A percentile compares a stretch with the other conserved stretches of the same genome.
Evolutionary conservation across 2,797 vertebrate species (phyloP).

Genomic region (Oreochromis grahami): DNA sequence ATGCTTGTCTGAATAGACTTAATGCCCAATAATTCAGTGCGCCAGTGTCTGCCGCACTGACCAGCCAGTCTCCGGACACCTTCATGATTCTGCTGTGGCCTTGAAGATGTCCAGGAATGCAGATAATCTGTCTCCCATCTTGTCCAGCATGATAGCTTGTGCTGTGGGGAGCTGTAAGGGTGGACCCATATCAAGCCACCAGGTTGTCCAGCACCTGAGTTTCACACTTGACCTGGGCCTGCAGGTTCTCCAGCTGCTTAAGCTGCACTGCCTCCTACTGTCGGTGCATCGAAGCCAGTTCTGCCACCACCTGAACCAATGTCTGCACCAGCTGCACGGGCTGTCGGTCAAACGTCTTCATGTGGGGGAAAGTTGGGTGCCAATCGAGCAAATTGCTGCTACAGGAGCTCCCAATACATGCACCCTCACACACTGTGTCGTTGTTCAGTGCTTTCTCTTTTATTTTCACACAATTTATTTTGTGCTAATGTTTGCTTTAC

Average conservation of each 20-base stretch:
- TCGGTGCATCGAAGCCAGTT: not conserved
- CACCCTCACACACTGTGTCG: not conserved
- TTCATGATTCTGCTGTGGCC: not conserved
- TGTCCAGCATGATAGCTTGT: not conserved
- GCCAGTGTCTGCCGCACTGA: not conserved
- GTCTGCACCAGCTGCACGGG: not conserved
- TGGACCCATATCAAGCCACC: not conserved
- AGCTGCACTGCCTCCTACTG: not conserved
- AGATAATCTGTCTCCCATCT: not conserved
- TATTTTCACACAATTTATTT: not conserved
- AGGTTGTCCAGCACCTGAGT: not conserved
- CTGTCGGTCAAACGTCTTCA: not conserved
- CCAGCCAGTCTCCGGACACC: not conserved
- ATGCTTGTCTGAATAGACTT: not conserved
- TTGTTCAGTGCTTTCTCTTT: not conserved
- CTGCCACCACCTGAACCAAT: not conserved
- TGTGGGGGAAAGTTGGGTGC: not conserved
- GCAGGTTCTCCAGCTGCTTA: not conserved
- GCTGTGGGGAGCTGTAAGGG: not conserved
- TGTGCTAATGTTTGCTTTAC: not conserved
- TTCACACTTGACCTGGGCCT: not conserved
- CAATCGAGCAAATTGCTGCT: not conserved
- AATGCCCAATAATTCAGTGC: not conserved
- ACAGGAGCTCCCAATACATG: not conserved
- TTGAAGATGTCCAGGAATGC: not conserved